These are phyloP conservation scores for Napeogenes sylphis DNA, from an alignment of 2,888 invertebrate genomes.

Conservation along the genomic window DNA sequence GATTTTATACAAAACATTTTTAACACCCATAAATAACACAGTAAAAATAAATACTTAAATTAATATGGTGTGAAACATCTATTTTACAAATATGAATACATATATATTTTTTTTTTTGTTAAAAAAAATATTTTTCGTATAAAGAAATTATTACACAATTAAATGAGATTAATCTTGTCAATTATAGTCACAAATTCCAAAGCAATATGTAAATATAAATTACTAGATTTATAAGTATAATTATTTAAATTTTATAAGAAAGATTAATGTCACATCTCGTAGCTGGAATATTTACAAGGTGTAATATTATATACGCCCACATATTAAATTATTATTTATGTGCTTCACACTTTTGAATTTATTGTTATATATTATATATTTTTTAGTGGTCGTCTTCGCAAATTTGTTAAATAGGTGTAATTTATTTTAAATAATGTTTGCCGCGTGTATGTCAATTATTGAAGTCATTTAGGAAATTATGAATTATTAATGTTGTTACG, in stretches of 20 bases:
- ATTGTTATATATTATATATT: constrained; percentile 16
- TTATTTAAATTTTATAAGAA: constrained; percentile 27
- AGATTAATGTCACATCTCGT: constrained; percentile 30
- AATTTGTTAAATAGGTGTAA: neutral
- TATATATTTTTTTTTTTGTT: no score
- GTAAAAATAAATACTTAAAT: no score
- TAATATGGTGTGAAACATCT: no score
- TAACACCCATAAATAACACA: no score
- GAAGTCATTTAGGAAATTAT: neutral
- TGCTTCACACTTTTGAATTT: constrained; percentile 20
- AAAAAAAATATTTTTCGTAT: no score
- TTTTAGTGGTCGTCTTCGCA: neutral
- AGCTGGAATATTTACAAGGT: constrained; percentile 29
- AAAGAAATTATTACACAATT: constrained; percentile 9
- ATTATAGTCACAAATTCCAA: constrained; percentile 16
- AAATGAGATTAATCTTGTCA: constrained; percentile 15
- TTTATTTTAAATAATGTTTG: neutral
- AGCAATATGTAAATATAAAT: constrained; percentile 21
- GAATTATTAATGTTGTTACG: neutral
- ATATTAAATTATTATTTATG: constrained; percentile 32
- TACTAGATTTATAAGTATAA: constrained; percentile 20
- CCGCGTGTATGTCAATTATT: no score
- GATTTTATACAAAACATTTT: no score
- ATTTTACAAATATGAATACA: no score
- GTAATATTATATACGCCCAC: constrained; percentile 30